Evolutionary conservation across 2,888 invertebrate genomes (phyloP), one percentile per base, ranked within the genome.

Genomic region (Limnephilus auricula): DNA sequence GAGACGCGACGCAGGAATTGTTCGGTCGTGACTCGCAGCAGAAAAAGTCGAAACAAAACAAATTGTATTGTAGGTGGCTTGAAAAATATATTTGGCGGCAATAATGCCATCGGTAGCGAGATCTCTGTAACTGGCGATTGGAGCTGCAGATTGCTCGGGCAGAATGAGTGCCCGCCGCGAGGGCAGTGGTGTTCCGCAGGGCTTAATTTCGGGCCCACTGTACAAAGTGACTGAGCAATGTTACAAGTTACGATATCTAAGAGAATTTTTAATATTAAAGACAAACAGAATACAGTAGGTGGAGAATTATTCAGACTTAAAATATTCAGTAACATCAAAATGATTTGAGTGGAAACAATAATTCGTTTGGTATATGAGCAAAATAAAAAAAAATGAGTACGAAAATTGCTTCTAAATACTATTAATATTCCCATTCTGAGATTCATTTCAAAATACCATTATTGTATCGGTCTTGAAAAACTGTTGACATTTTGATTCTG

Each of bases 31-130:
- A 88, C 87, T 88, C 78, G 87, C 25, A 78, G 40, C 65, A 32
- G 15, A 88, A 88, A 88, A 88, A 88, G n/a, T 78, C 32, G 32
- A 88, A 88, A 32, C 65, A 88, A 88, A 88, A 78, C 87, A 78
- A 88, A 88, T 88, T 88, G 87, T 88, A 88, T 88, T 78, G 78
- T 88, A 78, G 87, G 87, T 88, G 78, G 87, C 79, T 87, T 78
- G 87, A 88, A 88, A 88, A 88, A 88, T 88, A 88, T 88, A 88
- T 88, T 88, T 88, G 87, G 87, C 87, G 87, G 87, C 87, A 88
- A 78, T 88, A 88, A 88, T 88, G 79, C 25, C 87, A 88, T 88
- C 87, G 87, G 89, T 80, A 89, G 89, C 89, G 80, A 89, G 89
- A 79, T 79, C 89, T 89, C 89, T 89, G 89, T 82, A 82, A 79